Percentiles rank a stretch among this genome's conserved stretches.
These are phyloP conservation scores for Limnodromus scolopaceus DNA, from an alignment of 2,797 vertebrate species.

Conservation along the genomic window DNA sequence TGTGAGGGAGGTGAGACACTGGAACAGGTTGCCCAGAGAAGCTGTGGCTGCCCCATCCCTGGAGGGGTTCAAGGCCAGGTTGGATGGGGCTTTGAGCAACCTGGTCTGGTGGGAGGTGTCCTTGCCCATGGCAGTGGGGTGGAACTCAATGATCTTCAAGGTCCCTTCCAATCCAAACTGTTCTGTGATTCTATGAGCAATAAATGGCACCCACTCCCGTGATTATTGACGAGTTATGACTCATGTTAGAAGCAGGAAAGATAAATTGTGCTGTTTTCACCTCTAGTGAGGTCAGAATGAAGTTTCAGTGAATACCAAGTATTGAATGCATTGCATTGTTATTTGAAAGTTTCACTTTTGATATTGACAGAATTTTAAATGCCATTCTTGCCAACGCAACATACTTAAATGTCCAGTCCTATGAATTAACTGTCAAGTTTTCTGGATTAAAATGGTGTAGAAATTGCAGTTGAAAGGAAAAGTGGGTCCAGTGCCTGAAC, in stretches of 20 bases:
- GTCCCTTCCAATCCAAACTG: neutral
- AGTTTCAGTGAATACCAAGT: neutral
- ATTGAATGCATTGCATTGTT: neutral
- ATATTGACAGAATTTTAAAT: neutral
- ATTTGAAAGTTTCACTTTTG: neutral
- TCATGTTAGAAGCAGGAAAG: neutral
- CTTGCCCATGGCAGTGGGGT: neutral
- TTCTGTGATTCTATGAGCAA: neutral
- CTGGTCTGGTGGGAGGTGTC: neutral
- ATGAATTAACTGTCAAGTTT: neutral
- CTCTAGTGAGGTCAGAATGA: neutral
- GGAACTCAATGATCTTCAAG: neutral
- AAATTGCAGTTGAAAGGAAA: neutral
- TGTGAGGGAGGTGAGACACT: neutral
- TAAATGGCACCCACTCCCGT: accelerated
- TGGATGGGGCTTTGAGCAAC: neutral
- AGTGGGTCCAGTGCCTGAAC: neutral
- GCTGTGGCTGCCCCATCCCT: neutral
- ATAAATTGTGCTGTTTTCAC: neutral
- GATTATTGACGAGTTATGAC: neutral
- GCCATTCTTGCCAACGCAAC: neutral
- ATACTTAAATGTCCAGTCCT: neutral
- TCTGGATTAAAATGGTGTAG: neutral
- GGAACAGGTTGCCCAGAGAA: neutral
- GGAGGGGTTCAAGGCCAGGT: neutral